A percentile compares a stretch with the other conserved stretches of the same genome.
phyloP scores from a whole-genome alignment of 2,888 invertebrate genomes.

The Limnephilus auricula region DNA sequence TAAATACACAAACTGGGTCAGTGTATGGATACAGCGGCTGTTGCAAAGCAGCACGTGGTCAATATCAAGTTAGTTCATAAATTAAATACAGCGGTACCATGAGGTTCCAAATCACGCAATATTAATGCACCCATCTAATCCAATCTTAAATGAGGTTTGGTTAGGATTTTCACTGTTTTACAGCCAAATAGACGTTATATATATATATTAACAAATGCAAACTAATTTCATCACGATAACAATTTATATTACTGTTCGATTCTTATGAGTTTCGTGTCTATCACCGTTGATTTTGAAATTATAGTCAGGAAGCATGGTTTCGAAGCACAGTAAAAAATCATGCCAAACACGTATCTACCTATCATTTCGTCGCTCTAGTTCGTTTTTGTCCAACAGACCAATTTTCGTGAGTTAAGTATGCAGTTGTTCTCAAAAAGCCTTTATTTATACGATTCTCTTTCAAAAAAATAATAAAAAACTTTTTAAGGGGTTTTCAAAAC shows the following conservation, averaged over 20 bases:
- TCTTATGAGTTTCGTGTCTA: background rate
- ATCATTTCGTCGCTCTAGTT: too few relatives aligned
- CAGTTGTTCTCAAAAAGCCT: too few relatives aligned
- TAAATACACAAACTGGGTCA: conserved; percentile 70
- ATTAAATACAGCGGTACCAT: background rate
- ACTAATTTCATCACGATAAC: background rate
- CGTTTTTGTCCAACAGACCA: too few relatives aligned
- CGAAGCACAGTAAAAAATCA: too few relatives aligned
- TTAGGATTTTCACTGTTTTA: background rate
- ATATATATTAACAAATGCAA: too few relatives aligned
- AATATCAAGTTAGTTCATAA: conserved; percentile 54
- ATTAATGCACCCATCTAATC: background rate
- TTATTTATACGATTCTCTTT: too few relatives aligned
- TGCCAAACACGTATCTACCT: too few relatives aligned
- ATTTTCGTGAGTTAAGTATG: too few relatives aligned
- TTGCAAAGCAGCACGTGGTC: conserved; percentile 67
- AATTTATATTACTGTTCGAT: background rate
- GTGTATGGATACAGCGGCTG: conserved; percentile 71
- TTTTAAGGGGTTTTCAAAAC: too few relatives aligned
- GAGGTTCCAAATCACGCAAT: background rate
- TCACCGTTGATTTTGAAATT: background rate
- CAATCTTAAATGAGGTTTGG: background rate
- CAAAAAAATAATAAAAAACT: too few relatives aligned
- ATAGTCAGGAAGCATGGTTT: background rate
- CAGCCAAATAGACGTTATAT: background rate